These are phyloP conservation scores for Eidolon dupreanum DNA, from an alignment of 2,797 vertebrate genomes.

Conservation along the genomic window DNA sequence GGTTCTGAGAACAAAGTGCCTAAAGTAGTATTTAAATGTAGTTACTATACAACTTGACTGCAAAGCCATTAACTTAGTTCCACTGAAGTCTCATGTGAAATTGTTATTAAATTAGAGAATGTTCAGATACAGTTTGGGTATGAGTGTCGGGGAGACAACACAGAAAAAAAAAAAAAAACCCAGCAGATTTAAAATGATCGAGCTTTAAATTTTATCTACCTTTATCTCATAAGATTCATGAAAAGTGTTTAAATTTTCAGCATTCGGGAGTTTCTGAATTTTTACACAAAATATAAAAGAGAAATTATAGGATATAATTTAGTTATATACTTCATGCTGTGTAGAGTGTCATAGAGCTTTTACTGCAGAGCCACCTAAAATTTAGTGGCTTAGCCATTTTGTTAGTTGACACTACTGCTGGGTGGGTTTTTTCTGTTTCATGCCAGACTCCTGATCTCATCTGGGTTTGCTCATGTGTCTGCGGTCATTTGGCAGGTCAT, in stretches of 20 bases:
- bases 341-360: background rate
- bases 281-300: background rate
- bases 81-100: background rate
- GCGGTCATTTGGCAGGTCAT: background rate
- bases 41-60: background rate
- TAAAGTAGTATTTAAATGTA: constrained; percentile 1
- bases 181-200: background rate
- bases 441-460: background rate
- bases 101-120: background rate
- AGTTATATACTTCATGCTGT: background rate
- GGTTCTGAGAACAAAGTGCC: background rate
- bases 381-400: background rate
- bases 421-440: background rate
- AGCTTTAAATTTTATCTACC: background rate
- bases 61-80: background rate
- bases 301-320: background rate
- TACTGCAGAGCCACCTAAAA: background rate
- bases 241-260: constrained; percentile 13
- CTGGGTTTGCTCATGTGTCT: background rate
- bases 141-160: background rate
- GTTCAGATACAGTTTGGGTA: background rate
- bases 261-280: background rate
- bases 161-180: background rate
- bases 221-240: background rate
- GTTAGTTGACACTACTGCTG: background rate